A percentile compares a stretch with the other conserved stretches of the same genome.
Conservation (phyloP, 2,888 invertebrate species). For the Antitype chi region DNA sequence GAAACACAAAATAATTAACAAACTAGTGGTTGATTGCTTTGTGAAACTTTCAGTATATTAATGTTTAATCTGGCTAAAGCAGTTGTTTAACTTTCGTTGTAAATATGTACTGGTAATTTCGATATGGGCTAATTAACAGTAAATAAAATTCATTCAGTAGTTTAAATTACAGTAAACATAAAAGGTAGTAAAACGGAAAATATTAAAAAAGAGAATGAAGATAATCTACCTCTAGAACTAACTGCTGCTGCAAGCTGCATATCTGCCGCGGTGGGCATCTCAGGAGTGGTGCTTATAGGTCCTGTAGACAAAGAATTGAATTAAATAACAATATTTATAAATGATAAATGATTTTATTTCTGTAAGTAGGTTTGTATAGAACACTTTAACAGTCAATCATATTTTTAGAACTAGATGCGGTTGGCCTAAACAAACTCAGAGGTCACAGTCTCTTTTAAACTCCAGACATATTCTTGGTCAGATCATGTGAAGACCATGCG, state of each 20-base stretch:
- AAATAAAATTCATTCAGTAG: background rate
- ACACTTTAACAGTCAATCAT: too few species aligned
- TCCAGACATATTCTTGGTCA: too few species aligned
- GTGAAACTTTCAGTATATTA: constrained; percentile 14
- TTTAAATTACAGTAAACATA: background rate
- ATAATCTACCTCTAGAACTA: constrained; percentile 82
- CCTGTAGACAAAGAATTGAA: constrained; percentile 71
- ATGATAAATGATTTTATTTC: too few species aligned
- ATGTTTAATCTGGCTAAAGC: constrained; percentile 11
- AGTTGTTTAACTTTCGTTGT: constrained; percentile 10
- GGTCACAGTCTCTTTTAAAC: too few species aligned
- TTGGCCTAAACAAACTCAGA: too few species aligned
- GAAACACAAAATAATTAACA: constrained; percentile 30
- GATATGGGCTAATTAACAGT: background rate
- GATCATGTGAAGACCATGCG: too few species aligned
- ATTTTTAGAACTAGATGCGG: too few species aligned
- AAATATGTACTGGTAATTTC: constrained; percentile 11
- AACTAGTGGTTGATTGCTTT: constrained; percentile 22
- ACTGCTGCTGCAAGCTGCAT: constrained; percentile 88
- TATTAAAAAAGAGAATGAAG: background rate
- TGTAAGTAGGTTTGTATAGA: too few species aligned
- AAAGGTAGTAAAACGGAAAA: background rate
- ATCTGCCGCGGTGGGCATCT: constrained; percentile 88
- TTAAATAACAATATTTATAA: background rate
- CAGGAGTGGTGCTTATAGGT: constrained; percentile 88